Conservation (phyloP, 1,140 invertebrate species). For the Contarinia nasturtii region DNA sequence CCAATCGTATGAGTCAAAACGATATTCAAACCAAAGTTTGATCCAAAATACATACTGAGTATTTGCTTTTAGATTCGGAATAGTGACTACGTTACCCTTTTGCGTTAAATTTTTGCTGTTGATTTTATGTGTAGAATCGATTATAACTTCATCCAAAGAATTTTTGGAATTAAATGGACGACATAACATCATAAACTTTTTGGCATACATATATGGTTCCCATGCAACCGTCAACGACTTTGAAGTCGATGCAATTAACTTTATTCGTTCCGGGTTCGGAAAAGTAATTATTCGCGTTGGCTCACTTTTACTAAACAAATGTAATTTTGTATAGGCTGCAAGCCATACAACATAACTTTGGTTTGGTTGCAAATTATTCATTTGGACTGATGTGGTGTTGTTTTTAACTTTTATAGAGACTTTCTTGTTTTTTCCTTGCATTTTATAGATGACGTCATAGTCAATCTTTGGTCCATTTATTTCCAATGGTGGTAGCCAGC, state of each 20-base stretch:
- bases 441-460: slow-evolving; percentile 64
- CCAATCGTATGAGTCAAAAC: slow-evolving; percentile 39
- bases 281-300: slow-evolving; percentile 41
- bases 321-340: slow-evolving; percentile 45
- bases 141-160: neutral
- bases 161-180: neutral
- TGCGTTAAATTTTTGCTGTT: slow-evolving; percentile 9
- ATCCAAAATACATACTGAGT: slow-evolving; percentile 56
- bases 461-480: slow-evolving; percentile 47
- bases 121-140: slow-evolving; percentile 3
- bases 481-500: slow-evolving; percentile 45
- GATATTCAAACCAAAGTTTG: slow-evolving; percentile 38
- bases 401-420: slow-evolving; percentile 27
- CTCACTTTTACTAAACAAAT: slow-evolving; percentile 43
- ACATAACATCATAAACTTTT: slow-evolving; percentile 11
- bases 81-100: slow-evolving; percentile 24
- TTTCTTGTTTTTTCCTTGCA: slow-evolving; percentile 28
- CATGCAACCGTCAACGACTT: slow-evolving; percentile 40
- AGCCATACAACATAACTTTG: too few species aligned
- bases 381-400: too few species aligned
- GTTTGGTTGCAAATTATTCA: too few species aligned
- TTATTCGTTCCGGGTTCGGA: slow-evolving; percentile 41
- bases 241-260: slow-evolving; percentile 29
- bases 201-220: slow-evolving; percentile 27
- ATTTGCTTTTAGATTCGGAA: slow-evolving; percentile 40